These are phyloP conservation scores for Drosophila sordidula DNA, from an alignment of 2,888 invertebrate genomes.

Conservation along the genomic window DNA sequence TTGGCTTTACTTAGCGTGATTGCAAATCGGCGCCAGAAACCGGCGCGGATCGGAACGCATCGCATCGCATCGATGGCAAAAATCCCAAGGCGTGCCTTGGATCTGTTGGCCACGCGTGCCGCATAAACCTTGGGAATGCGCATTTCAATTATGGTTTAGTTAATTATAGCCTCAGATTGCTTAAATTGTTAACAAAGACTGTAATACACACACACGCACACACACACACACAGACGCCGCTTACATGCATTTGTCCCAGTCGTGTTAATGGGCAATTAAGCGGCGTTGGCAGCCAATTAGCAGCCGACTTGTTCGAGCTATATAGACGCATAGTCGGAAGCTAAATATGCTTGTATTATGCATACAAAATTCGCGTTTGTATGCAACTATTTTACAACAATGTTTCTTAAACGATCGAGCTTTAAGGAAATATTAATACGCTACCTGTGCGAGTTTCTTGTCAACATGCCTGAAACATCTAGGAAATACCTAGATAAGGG, in stretches of 20 bases:
- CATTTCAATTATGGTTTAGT: constrained; percentile 68
- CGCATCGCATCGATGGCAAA: constrained; percentile 42
- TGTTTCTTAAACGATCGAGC: constrained; percentile 18
- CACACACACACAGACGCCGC: not conserved
- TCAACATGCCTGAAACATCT: no score
- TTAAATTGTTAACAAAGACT: constrained; percentile 73
- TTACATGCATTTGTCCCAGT: constrained; percentile 23
- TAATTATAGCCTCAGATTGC: constrained; percentile 69
- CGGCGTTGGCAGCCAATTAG: constrained; percentile 63
- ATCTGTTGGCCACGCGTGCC: constrained; percentile 61
- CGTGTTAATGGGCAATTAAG: constrained; percentile 77
- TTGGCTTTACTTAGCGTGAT: constrained; percentile 76
- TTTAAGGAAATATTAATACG: not conserved
- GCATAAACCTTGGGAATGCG: constrained; percentile 60
- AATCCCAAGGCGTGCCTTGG: constrained; percentile 58
- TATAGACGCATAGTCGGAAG: constrained; percentile 23
- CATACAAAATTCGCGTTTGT: constrained; percentile 9
- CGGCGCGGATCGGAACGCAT: constrained; percentile 30
- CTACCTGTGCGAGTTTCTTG: not conserved
- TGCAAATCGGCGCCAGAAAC: constrained; percentile 46
- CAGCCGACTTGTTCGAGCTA: constrained; percentile 21
- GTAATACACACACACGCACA: constrained; percentile 2
- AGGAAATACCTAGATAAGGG: no score
- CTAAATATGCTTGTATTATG: constrained; percentile 5
- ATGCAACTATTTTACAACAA: constrained; percentile 10